These are phyloP conservation scores for Pseudopleuronectes americanus DNA, from an alignment of 2,797 vertebrate species.

Conservation along the genomic window DNA sequence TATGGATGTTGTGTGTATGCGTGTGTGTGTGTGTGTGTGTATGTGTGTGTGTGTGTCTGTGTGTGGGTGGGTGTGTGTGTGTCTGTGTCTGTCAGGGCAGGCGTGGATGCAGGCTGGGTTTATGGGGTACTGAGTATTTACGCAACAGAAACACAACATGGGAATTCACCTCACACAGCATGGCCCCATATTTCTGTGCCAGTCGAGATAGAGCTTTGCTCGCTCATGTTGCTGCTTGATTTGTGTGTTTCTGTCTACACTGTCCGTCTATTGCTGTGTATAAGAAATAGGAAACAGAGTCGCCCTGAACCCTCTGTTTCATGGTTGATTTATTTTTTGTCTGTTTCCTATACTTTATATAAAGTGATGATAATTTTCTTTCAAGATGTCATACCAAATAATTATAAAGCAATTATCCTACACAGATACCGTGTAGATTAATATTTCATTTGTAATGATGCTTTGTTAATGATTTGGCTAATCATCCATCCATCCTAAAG, in stretches of 20 bases:
- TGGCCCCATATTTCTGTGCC: constrained; percentile 52
- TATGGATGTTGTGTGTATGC: constrained; percentile 51
- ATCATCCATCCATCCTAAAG: neutral
- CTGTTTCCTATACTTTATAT: constrained; percentile 18
- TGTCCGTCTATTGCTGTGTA: constrained; percentile 21
- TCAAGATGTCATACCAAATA: neutral
- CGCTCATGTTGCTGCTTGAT: constrained; percentile 22
- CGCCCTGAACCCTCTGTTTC: constrained; percentile 15
- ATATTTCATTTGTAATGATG: neutral
- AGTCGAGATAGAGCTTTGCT: constrained; percentile 8
- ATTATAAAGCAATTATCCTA: constrained; percentile 2
- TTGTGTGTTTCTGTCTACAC: constrained; percentile 38
- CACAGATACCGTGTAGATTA: constrained; percentile 1
- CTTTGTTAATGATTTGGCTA: constrained; percentile 1
- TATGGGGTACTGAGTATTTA: constrained; percentile 69
- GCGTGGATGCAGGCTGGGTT: constrained; percentile 47
- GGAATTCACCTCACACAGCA: constrained; percentile 68
- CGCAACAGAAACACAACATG: constrained; percentile 64
- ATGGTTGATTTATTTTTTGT: constrained; percentile 24
- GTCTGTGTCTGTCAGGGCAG: constrained; percentile 31
- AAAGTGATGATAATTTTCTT: neutral
- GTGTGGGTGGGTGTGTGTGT: constrained; percentile 35
- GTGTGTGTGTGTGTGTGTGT: constrained; percentile 36
- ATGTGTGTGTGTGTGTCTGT: constrained; percentile 33
- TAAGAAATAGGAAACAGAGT: neutral